Evolutionary conservation across 2,113 vertebrate genomes (phyloP).

Genomic region (Pantherophis guttatus): DNA sequence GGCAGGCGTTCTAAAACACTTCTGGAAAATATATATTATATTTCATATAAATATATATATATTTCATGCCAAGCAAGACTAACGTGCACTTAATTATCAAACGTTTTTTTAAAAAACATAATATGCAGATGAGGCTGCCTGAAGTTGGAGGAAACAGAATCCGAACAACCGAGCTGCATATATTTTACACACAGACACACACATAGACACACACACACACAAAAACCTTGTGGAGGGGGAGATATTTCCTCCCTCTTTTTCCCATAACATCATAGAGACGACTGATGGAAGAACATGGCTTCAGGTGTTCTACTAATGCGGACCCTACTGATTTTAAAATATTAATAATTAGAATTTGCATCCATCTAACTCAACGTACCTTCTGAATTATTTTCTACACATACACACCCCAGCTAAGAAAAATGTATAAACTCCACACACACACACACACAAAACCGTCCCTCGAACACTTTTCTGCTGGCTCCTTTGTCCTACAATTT

Average conservation of each 20-base stretch:
- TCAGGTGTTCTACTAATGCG: neutral
- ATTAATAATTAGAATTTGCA: neutral
- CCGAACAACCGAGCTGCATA: neutral
- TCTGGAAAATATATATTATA: neutral
- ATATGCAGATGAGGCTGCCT: neutral
- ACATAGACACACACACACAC: neutral
- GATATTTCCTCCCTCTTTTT: neutral
- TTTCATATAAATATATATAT: neutral
- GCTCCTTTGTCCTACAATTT: neutral
- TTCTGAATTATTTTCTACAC: neutral
- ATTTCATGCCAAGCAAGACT: neutral
- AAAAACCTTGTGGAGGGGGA: neutral
- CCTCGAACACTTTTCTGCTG: neutral
- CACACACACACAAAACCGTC: too few relatives aligned
- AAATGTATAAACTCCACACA: neutral
- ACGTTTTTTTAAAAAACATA: neutral
- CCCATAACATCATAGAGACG: neutral
- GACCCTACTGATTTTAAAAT: neutral
- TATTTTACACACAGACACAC: neutral
- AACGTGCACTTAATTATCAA: neutral
- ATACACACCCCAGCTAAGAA: neutral
- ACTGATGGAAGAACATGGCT: neutral
- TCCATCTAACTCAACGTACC: neutral
- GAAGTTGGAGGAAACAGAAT: neutral
- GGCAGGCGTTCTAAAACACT: neutral